Evolutionary conservation across 2,888 invertebrate species (phyloP).

Genomic region (Lochmaea crataegi): DNA sequence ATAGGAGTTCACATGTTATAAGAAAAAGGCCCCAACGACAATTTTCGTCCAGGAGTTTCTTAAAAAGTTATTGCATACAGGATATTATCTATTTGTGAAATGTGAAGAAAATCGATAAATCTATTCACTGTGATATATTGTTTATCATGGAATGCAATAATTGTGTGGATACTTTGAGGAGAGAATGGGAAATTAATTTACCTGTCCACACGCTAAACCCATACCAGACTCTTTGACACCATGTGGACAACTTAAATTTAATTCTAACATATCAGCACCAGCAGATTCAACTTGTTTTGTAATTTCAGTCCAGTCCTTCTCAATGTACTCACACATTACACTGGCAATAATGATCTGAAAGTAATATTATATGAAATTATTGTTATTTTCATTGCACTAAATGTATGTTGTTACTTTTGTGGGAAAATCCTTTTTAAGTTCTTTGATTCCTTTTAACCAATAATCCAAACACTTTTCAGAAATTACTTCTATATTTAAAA

Average conservation of each 20-base stretch:
- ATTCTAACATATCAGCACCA: slow-evolving; percentile 94
- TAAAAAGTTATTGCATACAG: no score
- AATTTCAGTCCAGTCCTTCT: slow-evolving; percentile 89
- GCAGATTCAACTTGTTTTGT: slow-evolving; percentile 81
- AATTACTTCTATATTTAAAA: slow-evolving; percentile 97
- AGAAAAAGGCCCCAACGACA: no score
- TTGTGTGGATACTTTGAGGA: background rate
- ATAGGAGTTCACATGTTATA: no score
- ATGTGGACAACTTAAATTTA: slow-evolving; percentile 98
- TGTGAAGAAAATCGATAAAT: no score
- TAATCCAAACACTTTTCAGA: slow-evolving; percentile 96
- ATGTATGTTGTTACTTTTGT: slow-evolving; percentile 72
- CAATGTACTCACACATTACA: slow-evolving; percentile 91
- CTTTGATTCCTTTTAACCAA: slow-evolving; percentile 89
- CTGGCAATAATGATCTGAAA: slow-evolving; percentile 89
- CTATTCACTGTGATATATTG: background rate
- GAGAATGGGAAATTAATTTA: slow-evolving; percentile 56
- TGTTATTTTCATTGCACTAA: background rate
- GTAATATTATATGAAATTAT: slow-evolving; percentile 9
- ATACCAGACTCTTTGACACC: slow-evolving; percentile 99
- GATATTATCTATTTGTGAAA: no score
- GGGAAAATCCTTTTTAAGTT: slow-evolving; percentile 93
- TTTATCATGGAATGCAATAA: no score
- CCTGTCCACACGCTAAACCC: slow-evolving; percentile 98
- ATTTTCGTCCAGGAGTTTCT: no score